phyloP scores from a whole-genome alignment of 2,888 invertebrate genomes.

The Athrips mouffetella region DNA sequence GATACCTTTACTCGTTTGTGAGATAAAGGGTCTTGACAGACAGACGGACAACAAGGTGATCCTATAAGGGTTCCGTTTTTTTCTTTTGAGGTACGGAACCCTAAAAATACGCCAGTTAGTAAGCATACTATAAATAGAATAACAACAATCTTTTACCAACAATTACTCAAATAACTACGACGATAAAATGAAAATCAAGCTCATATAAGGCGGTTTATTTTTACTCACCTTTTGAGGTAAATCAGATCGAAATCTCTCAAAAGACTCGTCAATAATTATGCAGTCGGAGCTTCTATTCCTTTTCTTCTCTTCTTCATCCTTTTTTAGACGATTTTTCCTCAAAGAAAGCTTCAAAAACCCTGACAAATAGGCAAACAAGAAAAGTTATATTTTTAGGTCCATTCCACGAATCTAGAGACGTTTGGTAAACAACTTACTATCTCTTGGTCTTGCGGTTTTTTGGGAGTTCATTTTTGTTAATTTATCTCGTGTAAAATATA shows the following conservation, averaged over 20 bases:
- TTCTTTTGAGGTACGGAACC: too few species aligned
- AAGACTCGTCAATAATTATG: constrained; percentile 61
- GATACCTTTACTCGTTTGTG: too few species aligned
- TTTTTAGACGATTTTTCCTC: constrained; percentile 54
- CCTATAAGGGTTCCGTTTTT: too few species aligned
- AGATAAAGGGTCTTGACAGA: too few species aligned
- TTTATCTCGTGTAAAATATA: constrained; percentile 2
- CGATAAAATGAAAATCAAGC: too few species aligned
- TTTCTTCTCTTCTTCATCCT: constrained; percentile 37
- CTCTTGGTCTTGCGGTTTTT: not conserved
- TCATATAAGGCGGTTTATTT: too few species aligned
- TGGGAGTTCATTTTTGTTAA: constrained; percentile 2
- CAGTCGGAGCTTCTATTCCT: constrained; percentile 50
- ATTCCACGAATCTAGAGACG: not conserved
- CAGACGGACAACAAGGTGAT: too few species aligned
- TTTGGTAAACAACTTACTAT: constrained; percentile 5
- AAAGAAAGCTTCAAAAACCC: constrained; percentile 58
- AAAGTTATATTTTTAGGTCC: not conserved
- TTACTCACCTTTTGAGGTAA: constrained; percentile 52
- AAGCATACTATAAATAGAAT: too few species aligned
- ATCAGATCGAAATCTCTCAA: constrained; percentile 49
- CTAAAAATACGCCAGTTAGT: too few species aligned
- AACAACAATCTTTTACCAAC: too few species aligned
- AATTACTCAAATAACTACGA: too few species aligned
- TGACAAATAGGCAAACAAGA: constrained; percentile 31